These are phyloP conservation scores for Siniperca knerii DNA, from an alignment of 2,113 vertebrate species.

Conservation along the genomic window DNA sequence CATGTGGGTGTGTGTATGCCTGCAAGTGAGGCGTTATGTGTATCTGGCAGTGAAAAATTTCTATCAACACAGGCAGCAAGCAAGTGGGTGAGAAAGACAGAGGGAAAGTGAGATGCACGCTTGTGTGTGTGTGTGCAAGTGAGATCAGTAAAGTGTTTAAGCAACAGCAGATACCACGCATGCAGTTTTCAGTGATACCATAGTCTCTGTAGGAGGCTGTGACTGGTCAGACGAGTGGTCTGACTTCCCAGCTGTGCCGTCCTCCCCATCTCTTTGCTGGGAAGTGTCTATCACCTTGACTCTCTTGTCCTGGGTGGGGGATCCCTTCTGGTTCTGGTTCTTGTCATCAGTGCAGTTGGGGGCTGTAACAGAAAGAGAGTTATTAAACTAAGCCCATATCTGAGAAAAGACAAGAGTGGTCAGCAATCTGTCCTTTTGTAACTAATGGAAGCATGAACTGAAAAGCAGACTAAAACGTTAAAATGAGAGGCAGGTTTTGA, in stretches of 20 bases:
- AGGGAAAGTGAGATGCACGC: conserved; percentile 49
- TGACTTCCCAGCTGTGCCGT: conserved; percentile 47
- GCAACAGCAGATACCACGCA: conserved; percentile 62
- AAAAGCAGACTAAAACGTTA: conserved; percentile 14
- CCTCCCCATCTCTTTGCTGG: conserved; percentile 30
- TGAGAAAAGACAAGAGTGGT: neutral
- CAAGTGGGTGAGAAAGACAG: conserved; percentile 67
- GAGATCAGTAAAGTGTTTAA: conserved; percentile 61
- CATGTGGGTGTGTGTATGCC: conserved; percentile 27
- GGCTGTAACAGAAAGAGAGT: conserved; percentile 48
- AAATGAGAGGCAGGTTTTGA: neutral
- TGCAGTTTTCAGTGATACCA: conserved; percentile 72
- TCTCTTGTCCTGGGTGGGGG: conserved; percentile 29
- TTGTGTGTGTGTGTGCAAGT: conserved; percentile 21
- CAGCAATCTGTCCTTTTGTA: conserved; percentile 16
- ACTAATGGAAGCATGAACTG: neutral
- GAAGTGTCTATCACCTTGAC: conserved; percentile 46
- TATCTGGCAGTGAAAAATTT: conserved; percentile 64
- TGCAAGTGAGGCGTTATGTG: conserved; percentile 48
- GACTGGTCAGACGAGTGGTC: conserved; percentile 45
- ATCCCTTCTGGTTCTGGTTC: conserved; percentile 71
- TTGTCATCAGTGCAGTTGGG: conserved; percentile 24
- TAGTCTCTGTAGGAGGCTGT: conserved; percentile 66
- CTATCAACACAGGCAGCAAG: conserved; percentile 70
- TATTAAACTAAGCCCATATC: neutral